Evolutionary conservation across 2,888 invertebrate species (phyloP), one percentile per base, ranked within the genome.

Genomic region (Eledona agricola): DNA sequence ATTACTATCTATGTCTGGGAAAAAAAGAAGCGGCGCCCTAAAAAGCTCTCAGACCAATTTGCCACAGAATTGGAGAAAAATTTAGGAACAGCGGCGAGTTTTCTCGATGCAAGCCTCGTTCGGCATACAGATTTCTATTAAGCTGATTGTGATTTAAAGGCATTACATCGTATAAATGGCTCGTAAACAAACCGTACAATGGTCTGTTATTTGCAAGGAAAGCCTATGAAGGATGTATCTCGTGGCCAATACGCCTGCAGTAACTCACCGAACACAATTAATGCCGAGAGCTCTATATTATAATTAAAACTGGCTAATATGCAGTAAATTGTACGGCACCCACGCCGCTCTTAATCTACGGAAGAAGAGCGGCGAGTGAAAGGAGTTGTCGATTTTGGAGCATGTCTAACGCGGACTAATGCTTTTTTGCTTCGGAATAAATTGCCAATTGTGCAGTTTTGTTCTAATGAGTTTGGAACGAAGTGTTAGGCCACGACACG

Each of bases 401-500:
- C 22, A 28, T 42, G 23, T 34, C 51, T 31, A 42, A 51, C 43
- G 6, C 43, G 34, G 20, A 22, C 20, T 38, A 28, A 26, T 20
- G 20, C 25, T 16, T n/a, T n/a, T n/a, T n/a, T n/a, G n/a, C n/a
- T n/a, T n/a, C n/a, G n/a, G n/a, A n/a, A n/a, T n/a, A n/a, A n/a
- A n/a, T n/a, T n/a, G n/a, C n/a, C n/a, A n/a, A n/a, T n/a, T n/a
- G n/a, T n/a, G n/a, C n/a, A n/a, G 23, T 25, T 40, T 42, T 55
- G 55, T 55, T 57, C 55, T 63, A 69, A 69, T 69, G 66, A 64
- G 60, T 63, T 64, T 64, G 52, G 63, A 69, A 66, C 62, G 64
- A 65, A 65, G 64, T 69, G 70, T 63, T 59, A 64, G 67, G 66
- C 66, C 65, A 58, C 59, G 59, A 58, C 70, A 60, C 67, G 69